A percentile compares a stretch with the other conserved stretches of the same genome.
Evolutionary conservation across 2,888 invertebrate species (phyloP).

Genomic region (Macropis europaea): DNA sequence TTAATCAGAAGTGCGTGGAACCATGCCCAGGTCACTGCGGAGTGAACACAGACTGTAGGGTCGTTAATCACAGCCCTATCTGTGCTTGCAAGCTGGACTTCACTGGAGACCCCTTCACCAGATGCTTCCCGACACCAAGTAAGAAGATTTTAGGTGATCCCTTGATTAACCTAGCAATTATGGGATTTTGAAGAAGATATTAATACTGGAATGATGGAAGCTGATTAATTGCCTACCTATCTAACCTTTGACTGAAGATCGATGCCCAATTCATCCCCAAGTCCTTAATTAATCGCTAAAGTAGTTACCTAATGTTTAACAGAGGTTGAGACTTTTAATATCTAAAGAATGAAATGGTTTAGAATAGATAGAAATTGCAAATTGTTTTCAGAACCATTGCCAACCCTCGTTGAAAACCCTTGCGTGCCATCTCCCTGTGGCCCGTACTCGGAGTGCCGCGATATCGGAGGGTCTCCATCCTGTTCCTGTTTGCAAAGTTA

Average conservation of each 20-base stretch:
- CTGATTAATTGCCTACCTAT: too few relatives aligned
- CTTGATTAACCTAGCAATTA: neutral
- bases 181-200: too few relatives aligned
- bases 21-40: conserved; percentile 83
- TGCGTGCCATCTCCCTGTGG: conserved; percentile 85
- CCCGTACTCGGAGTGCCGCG: conserved; percentile 82
- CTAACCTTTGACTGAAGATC: neutral
- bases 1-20: conserved; percentile 88
- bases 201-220: too few relatives aligned
- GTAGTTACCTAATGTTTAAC: neutral
- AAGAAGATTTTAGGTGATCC: conserved; percentile 52
- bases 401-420: conserved; percentile 81
- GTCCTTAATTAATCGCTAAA: neutral
- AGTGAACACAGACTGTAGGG: conserved; percentile 83
- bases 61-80: conserved; percentile 83
- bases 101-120: conserved; percentile 79
- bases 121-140: conserved; percentile 78
- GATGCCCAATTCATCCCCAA: neutral
- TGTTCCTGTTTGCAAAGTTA: conserved; percentile 81
- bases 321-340: neutral
- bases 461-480: conserved; percentile 80
- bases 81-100: conserved; percentile 80
- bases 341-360: neutral
- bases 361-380: conserved; percentile 46
- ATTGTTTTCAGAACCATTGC: conserved; percentile 81